Percentiles rank a stretch among this genome's conserved stretches.
Evolutionary conservation across 2,797 vertebrate species (phyloP).

Genomic region (Bryconaethiops microstoma): DNA sequence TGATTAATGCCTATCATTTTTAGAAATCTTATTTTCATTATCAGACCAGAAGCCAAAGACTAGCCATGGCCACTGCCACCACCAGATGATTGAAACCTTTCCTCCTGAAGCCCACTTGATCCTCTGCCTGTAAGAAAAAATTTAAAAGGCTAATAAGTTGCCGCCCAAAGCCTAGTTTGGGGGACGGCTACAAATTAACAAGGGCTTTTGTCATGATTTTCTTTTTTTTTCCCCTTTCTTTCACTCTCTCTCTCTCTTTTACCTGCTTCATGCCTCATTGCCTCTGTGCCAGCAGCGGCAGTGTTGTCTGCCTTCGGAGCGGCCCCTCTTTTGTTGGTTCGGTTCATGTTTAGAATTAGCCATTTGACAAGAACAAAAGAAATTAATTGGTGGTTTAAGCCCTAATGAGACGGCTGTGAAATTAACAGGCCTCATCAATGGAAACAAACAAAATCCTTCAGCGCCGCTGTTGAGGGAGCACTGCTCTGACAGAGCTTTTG

Average conservation of each 20-base stretch:
- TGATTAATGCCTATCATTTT: slow-evolving; percentile 66
- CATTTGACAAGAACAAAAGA: slow-evolving; percentile 95
- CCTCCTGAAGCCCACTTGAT: slow-evolving; percentile 65
- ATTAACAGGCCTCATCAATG: slow-evolving; percentile 91
- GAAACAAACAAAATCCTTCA: slow-evolving; percentile 93
- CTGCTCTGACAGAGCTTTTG: slow-evolving; percentile 86
- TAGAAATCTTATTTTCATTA: slow-evolving; percentile 63
- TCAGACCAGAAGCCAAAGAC: slow-evolving; percentile 53
- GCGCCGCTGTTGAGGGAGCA: slow-evolving; percentile 81
- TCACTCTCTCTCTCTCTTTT: slow-evolving; percentile 62
- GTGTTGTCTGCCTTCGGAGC: slow-evolving; percentile 65
- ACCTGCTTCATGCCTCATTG: slow-evolving; percentile 75
- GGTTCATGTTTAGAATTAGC: slow-evolving; percentile 91
- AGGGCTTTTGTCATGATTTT: slow-evolving; percentile 69
- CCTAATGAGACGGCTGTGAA: slow-evolving; percentile 94
- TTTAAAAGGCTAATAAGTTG: slow-evolving; percentile 70
- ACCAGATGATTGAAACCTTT: slow-evolving; percentile 72
- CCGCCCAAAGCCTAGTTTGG: slow-evolving; percentile 63
- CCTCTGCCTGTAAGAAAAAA: slow-evolving; percentile 55
- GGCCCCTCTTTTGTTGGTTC: slow-evolving; percentile 65
- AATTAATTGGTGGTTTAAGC: slow-evolving; percentile 98
- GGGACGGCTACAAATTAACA: slow-evolving; percentile 74
- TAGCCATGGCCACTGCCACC: slow-evolving; percentile 19
- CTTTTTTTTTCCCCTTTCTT: slow-evolving; percentile 23
- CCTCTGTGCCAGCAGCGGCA: slow-evolving; percentile 60